phyloP scores from a whole-genome alignment of 2,888 invertebrate species.

The Caenorhabditis panamensis region DNA sequence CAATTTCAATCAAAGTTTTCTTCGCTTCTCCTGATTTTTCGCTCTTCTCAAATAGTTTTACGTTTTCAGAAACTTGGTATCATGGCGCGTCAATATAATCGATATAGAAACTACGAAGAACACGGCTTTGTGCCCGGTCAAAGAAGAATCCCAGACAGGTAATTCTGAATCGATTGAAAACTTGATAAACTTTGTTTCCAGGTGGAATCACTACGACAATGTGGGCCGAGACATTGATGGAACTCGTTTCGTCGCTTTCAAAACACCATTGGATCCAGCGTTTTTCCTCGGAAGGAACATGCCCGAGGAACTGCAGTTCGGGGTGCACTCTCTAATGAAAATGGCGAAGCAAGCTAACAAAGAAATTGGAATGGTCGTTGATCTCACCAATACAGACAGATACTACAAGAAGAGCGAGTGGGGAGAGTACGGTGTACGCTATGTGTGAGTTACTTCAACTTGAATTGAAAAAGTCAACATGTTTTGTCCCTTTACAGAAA shows the following conservation, averaged over 20 bases:
- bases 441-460: constrained; percentile 55
- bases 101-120: constrained; percentile 7
- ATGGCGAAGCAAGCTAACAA: constrained; percentile 73
- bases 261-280: constrained; percentile 85
- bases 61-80: constrained; percentile 5
- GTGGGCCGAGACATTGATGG: constrained; percentile 86
- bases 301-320: constrained; percentile 63
- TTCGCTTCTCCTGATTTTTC: no score
- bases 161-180: neutral
- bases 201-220: constrained; percentile 81
- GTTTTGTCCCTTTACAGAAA: constrained; percentile 40
- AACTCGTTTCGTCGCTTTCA: constrained; percentile 87
- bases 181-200: constrained; percentile 58
- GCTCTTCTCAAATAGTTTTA: no score
- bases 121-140: constrained; percentile 33
- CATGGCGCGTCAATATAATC: constrained; percentile 15
- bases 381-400: constrained; percentile 82
- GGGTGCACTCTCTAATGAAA: constrained; percentile 62
- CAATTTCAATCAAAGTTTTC: neutral
- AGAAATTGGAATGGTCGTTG: constrained; percentile 81
- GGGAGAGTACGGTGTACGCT: constrained; percentile 62
- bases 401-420: constrained; percentile 77
- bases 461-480: no score
- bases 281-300: constrained; percentile 62
- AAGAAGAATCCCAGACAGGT: constrained; percentile 60